Evolutionary conservation across 2,888 invertebrate species (phyloP), one percentile per base, ranked within the genome.

Genomic region (Phorcus lineatus): DNA sequence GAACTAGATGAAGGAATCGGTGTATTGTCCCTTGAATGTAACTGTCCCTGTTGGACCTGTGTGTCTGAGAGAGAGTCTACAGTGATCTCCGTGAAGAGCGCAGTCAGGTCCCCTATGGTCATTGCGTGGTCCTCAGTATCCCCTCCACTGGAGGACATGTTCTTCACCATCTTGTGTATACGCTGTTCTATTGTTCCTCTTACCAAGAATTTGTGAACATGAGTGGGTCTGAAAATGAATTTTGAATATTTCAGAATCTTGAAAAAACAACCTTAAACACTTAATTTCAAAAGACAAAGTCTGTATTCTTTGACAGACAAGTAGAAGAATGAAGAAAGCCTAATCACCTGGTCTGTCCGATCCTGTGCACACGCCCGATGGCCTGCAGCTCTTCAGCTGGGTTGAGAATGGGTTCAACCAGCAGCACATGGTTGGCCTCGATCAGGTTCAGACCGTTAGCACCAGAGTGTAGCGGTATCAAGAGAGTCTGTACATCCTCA

Each of bases 361-460:
- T 96, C 55, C 97, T 94, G 93, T 96, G 96, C 17, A 97, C 95
- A 81, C 97, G 93, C 0, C 96, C 96, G 80, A 97, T 95, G 0
- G 96, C 96, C 93, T 97, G 96, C 17, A 95, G 92, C 89, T 96
- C 96, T 88, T 96, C 95, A 0, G 95, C 95, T 1, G 95, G 95
- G 92, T 96, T 96, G 22, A 96, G 93, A 57, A 96, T 94, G 0
- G 96, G 96, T 88, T 97, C 96, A 0, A 96, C 95, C 28, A 97
- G 93, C 74, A 97, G 94, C 0, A 96, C 95, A 92, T 96, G 96
- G 0, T 95, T 96, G 0, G 97, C 96, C 93, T 96, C 96, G 40
- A 95, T 95, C 75, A 97, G 93, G 93, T 97, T 97, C 16, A 97
- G 93, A 0, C 97, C 97, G 91, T 96, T 96, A 0, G 96, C 94